Evolutionary conservation across 2,888 invertebrate genomes (phyloP).

Genomic region (Leptothorax acervorum): DNA sequence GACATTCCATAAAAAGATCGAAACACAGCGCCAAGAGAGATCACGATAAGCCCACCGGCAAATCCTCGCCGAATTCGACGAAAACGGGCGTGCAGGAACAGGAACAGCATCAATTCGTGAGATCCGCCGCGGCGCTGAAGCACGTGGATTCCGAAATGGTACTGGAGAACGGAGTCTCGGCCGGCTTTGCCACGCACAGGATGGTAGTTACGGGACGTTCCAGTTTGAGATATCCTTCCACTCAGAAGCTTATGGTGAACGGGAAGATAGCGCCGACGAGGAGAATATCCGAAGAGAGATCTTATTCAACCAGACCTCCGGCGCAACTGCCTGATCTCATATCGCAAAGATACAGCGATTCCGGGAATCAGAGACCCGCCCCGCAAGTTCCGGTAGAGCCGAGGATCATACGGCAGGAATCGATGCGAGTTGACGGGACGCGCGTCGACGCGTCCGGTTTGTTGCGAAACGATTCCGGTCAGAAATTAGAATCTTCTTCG

Average conservation of each 20-base stretch:
- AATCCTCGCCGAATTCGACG: constrained; percentile 74
- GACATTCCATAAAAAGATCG: constrained; percentile 79
- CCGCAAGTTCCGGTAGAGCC: constrained; percentile 83
- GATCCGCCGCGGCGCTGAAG: constrained; percentile 67
- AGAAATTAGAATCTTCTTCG: constrained; percentile 74
- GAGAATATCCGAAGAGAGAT: constrained; percentile 77
- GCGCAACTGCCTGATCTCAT: constrained; percentile 81
- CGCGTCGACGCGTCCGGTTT: constrained; percentile 75
- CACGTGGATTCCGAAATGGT: constrained; percentile 73
- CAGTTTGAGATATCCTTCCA: constrained; percentile 85
- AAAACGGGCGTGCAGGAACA: constrained; percentile 69
- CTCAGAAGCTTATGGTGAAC: constrained; percentile 86
- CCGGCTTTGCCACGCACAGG: constrained; percentile 78
- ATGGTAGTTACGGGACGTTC: constrained; percentile 85
- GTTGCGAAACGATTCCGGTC: constrained; percentile 74
- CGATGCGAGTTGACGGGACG: constrained; percentile 79
- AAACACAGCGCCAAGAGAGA: constrained; percentile 75
- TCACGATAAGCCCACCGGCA: constrained; percentile 74
- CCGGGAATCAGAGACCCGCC: constrained; percentile 81
- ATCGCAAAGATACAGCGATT: constrained; percentile 81
- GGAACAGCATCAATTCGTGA: constrained; percentile 71
- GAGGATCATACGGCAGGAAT: constrained; percentile 82
- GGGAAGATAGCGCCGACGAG: constrained; percentile 84
- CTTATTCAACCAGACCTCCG: constrained; percentile 73
- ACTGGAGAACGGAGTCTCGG: constrained; percentile 77